Conservation (phyloP, 2,888 invertebrate genomes). For the Eristalis arbustorum region DNA sequence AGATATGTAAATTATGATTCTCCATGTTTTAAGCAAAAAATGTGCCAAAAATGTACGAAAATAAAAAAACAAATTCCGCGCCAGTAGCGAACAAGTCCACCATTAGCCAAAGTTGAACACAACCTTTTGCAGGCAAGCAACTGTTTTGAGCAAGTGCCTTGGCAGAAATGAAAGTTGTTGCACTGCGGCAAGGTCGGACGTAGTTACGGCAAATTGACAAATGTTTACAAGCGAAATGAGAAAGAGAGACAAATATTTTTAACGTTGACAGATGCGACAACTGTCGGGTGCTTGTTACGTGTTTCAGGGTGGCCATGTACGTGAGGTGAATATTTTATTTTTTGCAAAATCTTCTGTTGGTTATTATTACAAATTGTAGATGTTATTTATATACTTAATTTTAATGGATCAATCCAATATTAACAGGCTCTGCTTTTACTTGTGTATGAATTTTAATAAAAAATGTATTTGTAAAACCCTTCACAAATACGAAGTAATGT, state of each 20-base stretch:
- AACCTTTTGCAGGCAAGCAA: background rate
- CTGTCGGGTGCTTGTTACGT: background rate
- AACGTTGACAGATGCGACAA: background rate
- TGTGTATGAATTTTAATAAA: too few species aligned
- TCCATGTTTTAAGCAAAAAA: background rate
- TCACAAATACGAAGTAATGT: too few species aligned
- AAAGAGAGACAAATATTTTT: background rate
- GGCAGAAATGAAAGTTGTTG: background rate
- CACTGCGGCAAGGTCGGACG: background rate
- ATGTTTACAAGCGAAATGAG: constrained; percentile 51
- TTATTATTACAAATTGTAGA: too few species aligned
- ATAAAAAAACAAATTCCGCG: background rate
- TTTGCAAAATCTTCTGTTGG: too few species aligned
- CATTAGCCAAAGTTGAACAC: background rate
- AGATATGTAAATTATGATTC: background rate
- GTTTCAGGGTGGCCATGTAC: background rate
- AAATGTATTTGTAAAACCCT: too few species aligned
- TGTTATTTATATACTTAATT: too few species aligned
- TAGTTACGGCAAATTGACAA: constrained; percentile 1
- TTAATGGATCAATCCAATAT: too few species aligned
- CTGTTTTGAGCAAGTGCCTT: background rate
- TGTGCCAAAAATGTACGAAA: background rate
- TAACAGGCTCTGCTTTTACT: too few species aligned
- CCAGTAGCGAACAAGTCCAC: background rate
- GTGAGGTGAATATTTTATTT: background rate